Evolutionary conservation across 2,113 vertebrate species (phyloP), one percentile per base, ranked within the genome.

Genomic region (Gadus macrocephalus): DNA sequence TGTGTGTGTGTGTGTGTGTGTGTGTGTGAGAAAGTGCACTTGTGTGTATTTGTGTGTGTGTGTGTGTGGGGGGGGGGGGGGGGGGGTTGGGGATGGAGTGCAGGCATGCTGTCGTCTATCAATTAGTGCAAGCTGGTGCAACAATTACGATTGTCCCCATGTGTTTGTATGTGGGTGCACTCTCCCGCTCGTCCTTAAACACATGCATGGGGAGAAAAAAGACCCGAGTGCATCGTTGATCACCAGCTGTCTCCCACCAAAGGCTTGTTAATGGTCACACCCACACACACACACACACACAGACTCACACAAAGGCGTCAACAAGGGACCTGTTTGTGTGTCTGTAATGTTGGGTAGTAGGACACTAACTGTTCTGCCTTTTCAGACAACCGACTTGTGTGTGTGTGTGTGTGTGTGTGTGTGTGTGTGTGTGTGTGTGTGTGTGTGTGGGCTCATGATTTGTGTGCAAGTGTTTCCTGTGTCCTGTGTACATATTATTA

Each of bases 111-210:
- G 83, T 83, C 81, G 76, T 83, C 83, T 75, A 88, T 88, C 85
- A 87, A 86, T 89, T 89, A 89, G 72, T 25, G 38, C 79, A 74
- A 80, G 83, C 79, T 84, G 83, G 75, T 70, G 77, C 74, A 76
- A 75, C 79, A 81, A 86, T 88, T 86, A 85, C 61, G 77, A 68
- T 75, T 35, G 22, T 5, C 69, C 75, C 64, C 69, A 9, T 62
- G 35, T 53, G 67, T 22, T 17, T 69, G 59, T 84, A 77, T 85
- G 77, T 71, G 76, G 83, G 77, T 71, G 76, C 42, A 27, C 0
- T 70, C 35, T 2, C 76, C 12, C 3, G 28, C 62, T 22, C 64
- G 5, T 53, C 3, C 67, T 67, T 74, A 66, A 9, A 9, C 58
- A 25, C 66, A 35, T 74, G 71, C 78, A 71, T 64, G 0, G 31